A percentile compares a stretch with the other conserved stretches of the same genome.
These are phyloP conservation scores for Prosapia bicincta DNA, from an alignment of 2,888 invertebrate species.

Conservation along the genomic window DNA sequence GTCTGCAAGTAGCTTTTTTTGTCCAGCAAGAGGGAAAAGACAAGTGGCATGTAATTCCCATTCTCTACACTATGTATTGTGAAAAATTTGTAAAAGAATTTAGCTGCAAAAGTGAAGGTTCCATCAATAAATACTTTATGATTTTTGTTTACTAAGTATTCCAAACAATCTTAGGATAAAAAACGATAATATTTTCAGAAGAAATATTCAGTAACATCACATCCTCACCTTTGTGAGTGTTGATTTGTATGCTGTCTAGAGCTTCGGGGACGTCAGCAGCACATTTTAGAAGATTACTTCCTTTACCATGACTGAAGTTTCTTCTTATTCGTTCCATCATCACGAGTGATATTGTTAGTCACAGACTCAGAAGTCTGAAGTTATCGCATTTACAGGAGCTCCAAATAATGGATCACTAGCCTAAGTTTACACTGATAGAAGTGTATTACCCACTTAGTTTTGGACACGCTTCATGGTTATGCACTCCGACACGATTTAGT, in stretches of 20 bases:
- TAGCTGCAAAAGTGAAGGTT: neutral
- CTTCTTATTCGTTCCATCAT: neutral
- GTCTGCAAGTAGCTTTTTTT: neutral
- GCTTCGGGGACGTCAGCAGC: neutral
- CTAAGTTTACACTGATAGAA: neutral
- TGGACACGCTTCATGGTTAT: neutral
- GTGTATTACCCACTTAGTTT: neutral
- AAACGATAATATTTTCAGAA: neutral
- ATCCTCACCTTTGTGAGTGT: neutral
- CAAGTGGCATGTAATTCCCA: neutral
- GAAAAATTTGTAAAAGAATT: no score
- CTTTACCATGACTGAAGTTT: neutral
- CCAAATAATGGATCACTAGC: neutral
- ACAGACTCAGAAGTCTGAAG: neutral
- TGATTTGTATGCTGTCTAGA: neutral
- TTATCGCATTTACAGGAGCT: neutral
- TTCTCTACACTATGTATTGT: no score
- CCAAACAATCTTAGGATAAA: neutral
- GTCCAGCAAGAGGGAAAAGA: neutral
- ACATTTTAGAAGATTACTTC: neutral
- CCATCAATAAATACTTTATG: constrained; percentile 3
- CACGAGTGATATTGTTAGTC: neutral
- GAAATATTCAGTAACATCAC: no score
- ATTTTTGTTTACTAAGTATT: neutral
- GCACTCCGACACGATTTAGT: neutral